These are phyloP conservation scores for Micronycteris hirsuta DNA, from an alignment of 2,113 vertebrate species.

Conservation along the genomic window DNA sequence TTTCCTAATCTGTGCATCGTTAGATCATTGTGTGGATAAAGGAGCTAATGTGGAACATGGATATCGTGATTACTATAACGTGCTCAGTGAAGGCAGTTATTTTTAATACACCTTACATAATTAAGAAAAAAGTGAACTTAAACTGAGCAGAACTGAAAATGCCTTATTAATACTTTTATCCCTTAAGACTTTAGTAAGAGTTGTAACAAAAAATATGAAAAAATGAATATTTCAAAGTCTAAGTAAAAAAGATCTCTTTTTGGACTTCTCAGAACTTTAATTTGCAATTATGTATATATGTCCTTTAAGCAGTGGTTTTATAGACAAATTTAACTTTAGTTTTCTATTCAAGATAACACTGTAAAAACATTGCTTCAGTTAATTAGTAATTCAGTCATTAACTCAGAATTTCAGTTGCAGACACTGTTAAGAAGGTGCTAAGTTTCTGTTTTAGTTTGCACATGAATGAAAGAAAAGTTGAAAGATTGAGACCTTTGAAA, in stretches of 20 bases:
- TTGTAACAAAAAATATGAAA: not conserved
- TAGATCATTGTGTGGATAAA: not conserved
- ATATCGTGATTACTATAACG: not conserved
- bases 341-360: not conserved
- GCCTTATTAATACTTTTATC: not conserved
- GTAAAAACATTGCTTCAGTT: not conserved
- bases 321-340: not conserved
- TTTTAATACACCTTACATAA: not conserved
- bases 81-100: constrained; percentile 7
- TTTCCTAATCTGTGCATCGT: constrained; percentile 22
- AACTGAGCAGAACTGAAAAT: not conserved
- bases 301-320: not conserved
- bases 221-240: not conserved
- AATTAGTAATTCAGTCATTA: too few relatives aligned
- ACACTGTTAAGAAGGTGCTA: too few relatives aligned
- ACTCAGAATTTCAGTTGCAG: too few relatives aligned
- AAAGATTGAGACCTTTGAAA: too few relatives aligned
- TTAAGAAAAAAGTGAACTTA: not conserved
- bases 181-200: not conserved
- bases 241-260: not conserved
- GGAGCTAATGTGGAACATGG: not conserved
- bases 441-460: too few relatives aligned
- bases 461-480: too few relatives aligned
- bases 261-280: constrained; percentile 8
- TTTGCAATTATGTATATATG: not conserved